phyloP scores from a whole-genome alignment of 2,888 invertebrate species.

The Tanytarsus gracilentus region DNA sequence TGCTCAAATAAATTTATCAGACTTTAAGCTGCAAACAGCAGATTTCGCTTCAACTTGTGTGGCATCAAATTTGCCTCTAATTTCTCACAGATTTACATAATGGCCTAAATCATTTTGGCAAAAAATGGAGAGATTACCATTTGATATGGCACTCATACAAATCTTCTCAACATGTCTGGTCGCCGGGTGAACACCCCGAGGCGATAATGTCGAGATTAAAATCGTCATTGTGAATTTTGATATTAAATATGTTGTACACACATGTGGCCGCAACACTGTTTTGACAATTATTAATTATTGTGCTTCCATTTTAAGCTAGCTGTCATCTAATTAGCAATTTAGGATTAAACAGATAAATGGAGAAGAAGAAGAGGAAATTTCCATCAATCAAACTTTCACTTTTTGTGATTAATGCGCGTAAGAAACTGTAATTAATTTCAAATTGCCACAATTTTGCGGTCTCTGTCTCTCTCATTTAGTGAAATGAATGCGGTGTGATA shows the following conservation, averaged over 20 bases:
- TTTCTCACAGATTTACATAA: background rate
- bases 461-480: too few relatives aligned
- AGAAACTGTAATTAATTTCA: too few relatives aligned
- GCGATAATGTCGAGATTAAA: too few relatives aligned
- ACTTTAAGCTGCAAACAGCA: background rate
- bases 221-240: too few relatives aligned
- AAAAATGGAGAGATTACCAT: background rate
- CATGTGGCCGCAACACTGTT: background rate
- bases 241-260: background rate
- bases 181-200: too few relatives aligned
- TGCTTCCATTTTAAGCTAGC: background rate
- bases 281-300: background rate
- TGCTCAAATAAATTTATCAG: too few relatives aligned
- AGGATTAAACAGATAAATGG: background rate
- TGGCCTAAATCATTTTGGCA: too few relatives aligned
- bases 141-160: background rate
- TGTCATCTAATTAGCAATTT: background rate
- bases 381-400: background rate
- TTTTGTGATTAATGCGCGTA: background rate
- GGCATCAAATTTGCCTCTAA: background rate
- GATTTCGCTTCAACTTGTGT: background rate
- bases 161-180: too few relatives aligned
- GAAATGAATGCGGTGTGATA: too few relatives aligned
- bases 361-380: too few relatives aligned
- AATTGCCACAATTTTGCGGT: too few relatives aligned